Conservation (phyloP, 2,888 invertebrate species). For the Polydesmus complanatus region DNA sequence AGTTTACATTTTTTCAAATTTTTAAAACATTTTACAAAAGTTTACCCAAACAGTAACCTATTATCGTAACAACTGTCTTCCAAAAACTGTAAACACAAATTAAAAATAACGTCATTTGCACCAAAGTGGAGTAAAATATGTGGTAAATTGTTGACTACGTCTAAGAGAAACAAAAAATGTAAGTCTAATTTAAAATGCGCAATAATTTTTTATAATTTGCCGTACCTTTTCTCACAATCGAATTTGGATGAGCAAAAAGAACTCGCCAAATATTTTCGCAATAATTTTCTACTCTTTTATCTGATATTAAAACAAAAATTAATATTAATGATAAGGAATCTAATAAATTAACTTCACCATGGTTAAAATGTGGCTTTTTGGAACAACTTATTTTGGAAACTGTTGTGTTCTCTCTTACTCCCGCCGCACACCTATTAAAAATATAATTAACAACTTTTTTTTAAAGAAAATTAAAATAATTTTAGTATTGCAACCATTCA, state of each 20-base stretch:
- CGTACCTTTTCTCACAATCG: neutral
- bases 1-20: neutral
- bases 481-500: too few relatives aligned
- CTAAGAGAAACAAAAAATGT: neutral
- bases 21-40: neutral
- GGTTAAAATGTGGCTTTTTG: too few relatives aligned
- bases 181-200: neutral
- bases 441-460: neutral
- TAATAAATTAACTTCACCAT: neutral
- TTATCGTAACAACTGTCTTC: constrained; percentile 7
- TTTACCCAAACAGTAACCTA: constrained; percentile 5
- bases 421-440: too few relatives aligned
- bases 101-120: neutral
- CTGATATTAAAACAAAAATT: neutral
- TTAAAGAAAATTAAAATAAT: neutral
- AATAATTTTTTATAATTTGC: too few relatives aligned
- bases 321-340: neutral
- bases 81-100: neutral
- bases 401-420: too few relatives aligned
- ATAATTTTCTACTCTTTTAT: neutral
- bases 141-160: neutral
- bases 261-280: neutral
- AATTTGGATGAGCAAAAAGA: neutral
- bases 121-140: neutral
- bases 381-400: too few relatives aligned